Percentiles rank a stretch among this genome's conserved stretches.
Conservation (phyloP, 2,888 invertebrate species). For the Phortica okadai region DNA sequence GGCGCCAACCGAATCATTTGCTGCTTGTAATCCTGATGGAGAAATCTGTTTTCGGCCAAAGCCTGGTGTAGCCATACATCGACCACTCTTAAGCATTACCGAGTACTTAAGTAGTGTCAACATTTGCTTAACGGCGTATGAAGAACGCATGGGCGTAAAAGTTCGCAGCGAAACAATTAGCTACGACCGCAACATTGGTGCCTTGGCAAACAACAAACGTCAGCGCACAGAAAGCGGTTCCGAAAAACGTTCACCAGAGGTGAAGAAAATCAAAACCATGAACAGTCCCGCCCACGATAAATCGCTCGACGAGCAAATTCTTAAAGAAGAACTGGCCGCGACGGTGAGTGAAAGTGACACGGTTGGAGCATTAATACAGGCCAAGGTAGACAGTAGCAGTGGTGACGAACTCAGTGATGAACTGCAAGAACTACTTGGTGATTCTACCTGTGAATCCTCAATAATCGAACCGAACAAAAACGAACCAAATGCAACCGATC, state of each 20-base stretch:
- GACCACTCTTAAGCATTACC: constrained; percentile 85
- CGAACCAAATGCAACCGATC: constrained; percentile 1
- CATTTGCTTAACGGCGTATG: constrained; percentile 86
- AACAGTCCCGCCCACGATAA: constrained; percentile 52
- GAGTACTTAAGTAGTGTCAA: constrained; percentile 87
- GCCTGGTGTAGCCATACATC: constrained; percentile 81
- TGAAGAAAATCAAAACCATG: constrained; percentile 76
- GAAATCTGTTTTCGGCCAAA: constrained; percentile 77
- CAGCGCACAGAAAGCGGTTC: constrained; percentile 81
- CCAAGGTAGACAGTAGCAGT: constrained; percentile 47
- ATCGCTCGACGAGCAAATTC: constrained; percentile 43
- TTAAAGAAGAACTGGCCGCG: constrained; percentile 29
- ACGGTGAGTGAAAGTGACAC: not conserved
- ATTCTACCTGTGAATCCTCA: not conserved
- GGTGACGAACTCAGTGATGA: constrained; percentile 69
- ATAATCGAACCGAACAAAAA: constrained; percentile 33
- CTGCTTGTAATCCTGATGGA: constrained; percentile 55
- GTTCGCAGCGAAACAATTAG: constrained; percentile 76
- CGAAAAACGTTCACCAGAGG: constrained; percentile 78
- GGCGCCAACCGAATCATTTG: constrained; percentile 7
- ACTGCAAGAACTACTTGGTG: constrained; percentile 50
- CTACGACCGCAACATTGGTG: constrained; percentile 36
- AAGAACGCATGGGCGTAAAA: constrained; percentile 82
- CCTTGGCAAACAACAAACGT: constrained; percentile 70
- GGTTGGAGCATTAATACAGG: not conserved